These are phyloP conservation scores for Pseudachorutes palmiensis DNA, from an alignment of 1,140 invertebrate species.

Conservation along the genomic window DNA sequence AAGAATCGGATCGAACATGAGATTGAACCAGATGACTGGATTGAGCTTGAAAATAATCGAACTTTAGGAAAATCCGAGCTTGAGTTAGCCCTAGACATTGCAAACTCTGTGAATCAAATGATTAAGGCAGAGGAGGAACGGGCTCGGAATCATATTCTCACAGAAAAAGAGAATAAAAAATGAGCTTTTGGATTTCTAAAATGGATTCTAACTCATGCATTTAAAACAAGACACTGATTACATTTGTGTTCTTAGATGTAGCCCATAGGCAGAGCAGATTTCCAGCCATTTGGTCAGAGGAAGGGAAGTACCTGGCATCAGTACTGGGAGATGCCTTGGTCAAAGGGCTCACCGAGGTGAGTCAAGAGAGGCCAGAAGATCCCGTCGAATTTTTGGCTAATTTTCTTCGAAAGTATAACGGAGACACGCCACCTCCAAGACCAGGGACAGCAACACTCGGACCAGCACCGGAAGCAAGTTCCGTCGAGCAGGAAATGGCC, in stretches of 20 bases:
- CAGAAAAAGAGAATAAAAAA: conserved; percentile 23
- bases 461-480: too few relatives aligned
- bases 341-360: conserved; percentile 75
- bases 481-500: too few relatives aligned
- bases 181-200: conserved; percentile 1
- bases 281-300: conserved; percentile 37
- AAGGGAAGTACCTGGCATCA: conserved; percentile 48
- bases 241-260: background rate
- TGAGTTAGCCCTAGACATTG: conserved; percentile 19
- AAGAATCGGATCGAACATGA: conserved; percentile 9
- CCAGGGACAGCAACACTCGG: too few relatives aligned
- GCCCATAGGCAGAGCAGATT: conserved; percentile 12
- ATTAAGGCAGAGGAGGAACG: conserved; percentile 27
- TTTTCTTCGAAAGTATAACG: conserved; percentile 50
- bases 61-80: conserved; percentile 30
- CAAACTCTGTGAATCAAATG: conserved; percentile 21
- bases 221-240: background rate
- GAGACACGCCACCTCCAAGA: too few relatives aligned
- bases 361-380: conserved; percentile 63
- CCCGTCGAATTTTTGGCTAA: conserved; percentile 71
- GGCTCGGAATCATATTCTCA: conserved; percentile 10
- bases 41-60: conserved; percentile 34
- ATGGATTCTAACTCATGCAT: background rate
- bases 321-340: conserved; percentile 77
- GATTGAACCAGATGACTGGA: conserved; percentile 29